Base-by-base conservation (phyloP, 2,113 vertebrate genomes). In the Jaculus jaculus region DNA sequence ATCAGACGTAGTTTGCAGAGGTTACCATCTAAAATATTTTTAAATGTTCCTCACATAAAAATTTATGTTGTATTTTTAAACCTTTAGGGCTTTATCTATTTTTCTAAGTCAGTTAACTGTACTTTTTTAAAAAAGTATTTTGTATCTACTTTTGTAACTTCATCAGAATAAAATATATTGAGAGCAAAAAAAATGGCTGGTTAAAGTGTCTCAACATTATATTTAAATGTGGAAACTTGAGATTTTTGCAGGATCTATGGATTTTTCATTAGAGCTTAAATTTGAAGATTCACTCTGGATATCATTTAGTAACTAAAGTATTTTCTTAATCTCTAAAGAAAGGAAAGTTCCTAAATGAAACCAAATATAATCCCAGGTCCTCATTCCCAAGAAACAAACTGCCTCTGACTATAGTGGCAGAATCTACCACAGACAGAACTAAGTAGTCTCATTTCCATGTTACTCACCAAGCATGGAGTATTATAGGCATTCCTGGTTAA, bases 81-180 rank as follows among this genome's bases (percentile, higher is more conserved):
- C 37, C 34, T 89, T 94, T 94, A 93, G 95, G 95, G 65, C 95
- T 93, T 96, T 95, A 91, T 96, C 96, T 97, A 97, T 97, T 97
- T 97, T 97, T 97, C 97, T 97, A 97, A 96, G 95, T 96, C 95
- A 54, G 92, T 96, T 96, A 94, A 96, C 89, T 97, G 91, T 96
- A 96, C 97, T 96, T 96, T 92, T 94, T 26, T 24, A 60, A 94
- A 90, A 92, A 96, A 69, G 34, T 94, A 94, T 96, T 96, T 97
- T 97, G 92, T 97, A 97, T 94, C 96, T 97, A 97, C 97, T 97
- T 97, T 97, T 97, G 90, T 97, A 97, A 97, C 85, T 91, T 91
- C 95, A 92, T 96, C 87, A 94, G 85, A 97, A 97, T 97, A 97
- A 97, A 97, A 82, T 96, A 96, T 96, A 96, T 96, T 96, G 68